phyloP scores from a whole-genome alignment of 2,113 vertebrate species.

The Arenaria interpres region DNA sequence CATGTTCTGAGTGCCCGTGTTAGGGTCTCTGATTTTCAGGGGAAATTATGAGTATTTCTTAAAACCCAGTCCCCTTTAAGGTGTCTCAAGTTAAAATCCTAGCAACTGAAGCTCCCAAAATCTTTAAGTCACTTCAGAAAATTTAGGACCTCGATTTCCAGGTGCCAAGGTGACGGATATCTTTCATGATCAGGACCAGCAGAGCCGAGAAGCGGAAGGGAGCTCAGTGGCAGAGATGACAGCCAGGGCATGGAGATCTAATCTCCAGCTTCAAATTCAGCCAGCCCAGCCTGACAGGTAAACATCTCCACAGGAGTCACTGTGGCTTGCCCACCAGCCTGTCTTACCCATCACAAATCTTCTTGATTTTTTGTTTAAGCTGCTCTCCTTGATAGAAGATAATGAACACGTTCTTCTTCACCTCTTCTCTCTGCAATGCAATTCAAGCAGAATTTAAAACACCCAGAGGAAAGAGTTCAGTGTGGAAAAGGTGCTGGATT shows the following conservation, averaged over 20 bases:
- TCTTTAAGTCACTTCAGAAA: not conserved
- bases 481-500: not conserved
- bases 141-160: not conserved
- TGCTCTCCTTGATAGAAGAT: slow-evolving; percentile 87
- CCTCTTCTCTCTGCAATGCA: slow-evolving; percentile 77
- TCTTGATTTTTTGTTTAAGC: slow-evolving; percentile 81
- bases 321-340: not conserved
- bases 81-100: not conserved
- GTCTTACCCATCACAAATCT: slow-evolving; percentile 83
- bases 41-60: not conserved
- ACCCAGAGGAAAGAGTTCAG: not conserved
- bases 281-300: not conserved
- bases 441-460: not conserved
- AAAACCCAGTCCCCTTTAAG: not conserved
- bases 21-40: not conserved
- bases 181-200: not conserved
- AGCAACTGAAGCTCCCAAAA: not conserved
- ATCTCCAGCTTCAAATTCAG: not conserved
- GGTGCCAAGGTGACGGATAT: not conserved
- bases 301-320: not conserved
- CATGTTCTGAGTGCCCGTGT: not conserved
- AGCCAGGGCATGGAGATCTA: not conserved
- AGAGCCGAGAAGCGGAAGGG: not conserved
- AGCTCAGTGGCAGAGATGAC: not conserved
- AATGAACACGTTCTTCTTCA: slow-evolving; percentile 84